Base-by-base conservation (phyloP, 2,888 invertebrate genomes). In the Syrphus vitripennis region DNA sequence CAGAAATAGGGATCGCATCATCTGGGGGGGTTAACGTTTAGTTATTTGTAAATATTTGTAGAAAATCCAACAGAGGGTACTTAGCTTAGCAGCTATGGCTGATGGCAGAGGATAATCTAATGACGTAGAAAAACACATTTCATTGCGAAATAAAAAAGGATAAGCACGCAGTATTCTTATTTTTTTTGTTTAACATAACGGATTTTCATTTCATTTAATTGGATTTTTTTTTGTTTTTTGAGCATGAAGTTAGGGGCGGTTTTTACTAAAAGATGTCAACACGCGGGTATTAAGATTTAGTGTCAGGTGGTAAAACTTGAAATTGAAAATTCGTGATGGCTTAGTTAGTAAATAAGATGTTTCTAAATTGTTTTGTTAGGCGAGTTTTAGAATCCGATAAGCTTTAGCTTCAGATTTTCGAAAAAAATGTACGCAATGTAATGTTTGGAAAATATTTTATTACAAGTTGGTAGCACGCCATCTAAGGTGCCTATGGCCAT, bases 181-280 rank as follows among this genome's bases (percentile, higher is more conserved):
- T 12, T 29, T 70, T 42, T 69, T 81, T 42, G 55, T 81, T 69
- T 48, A 70, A 12, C 48, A 31, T 26, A 53, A 79, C 71, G 71
- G 67, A 79, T 57, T 87, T 75, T 81, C 76, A 69, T 84, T 80
- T 84, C 48, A 76, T 81, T 80, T 84, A 84, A 84, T 84, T 84
- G 84, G 72, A 84, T 71, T 77, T 55, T 29, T 26, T 26, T n/a
- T n/a, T n/a, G 12, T 26, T 14, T 21, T 26, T 59, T 16, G 14
- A 40, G 16, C 40, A 40, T 40, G 6, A n/a, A 26, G n/a, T 40
- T 5, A 10, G 40, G 57, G 21, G 19, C 1, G 29, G 45, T 31
- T 21, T 29, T 14, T 4, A 4, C 16, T 10, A 12, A 2, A 26
- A 55, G 6, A 16, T 34, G 42, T 40, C 48, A 29, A 21, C 14